Conservation (phyloP, 2,113 vertebrate genomes). For the Coreoperca whiteheadi region DNA sequence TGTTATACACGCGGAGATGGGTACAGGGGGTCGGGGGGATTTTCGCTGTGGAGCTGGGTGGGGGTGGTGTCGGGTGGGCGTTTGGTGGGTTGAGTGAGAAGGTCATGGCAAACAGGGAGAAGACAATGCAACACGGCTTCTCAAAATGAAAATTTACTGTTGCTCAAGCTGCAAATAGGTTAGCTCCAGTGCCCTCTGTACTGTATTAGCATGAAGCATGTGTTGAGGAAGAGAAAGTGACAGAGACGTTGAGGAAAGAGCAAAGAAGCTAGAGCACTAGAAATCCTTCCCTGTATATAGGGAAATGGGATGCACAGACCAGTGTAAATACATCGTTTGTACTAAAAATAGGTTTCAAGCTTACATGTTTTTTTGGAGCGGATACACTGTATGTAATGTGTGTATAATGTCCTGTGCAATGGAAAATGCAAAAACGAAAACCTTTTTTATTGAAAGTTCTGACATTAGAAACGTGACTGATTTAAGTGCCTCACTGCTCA, state of each 20-base stretch:
- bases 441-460: too few relatives aligned
- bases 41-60: too few relatives aligned
- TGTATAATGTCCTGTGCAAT: too few relatives aligned
- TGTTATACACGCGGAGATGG: too few relatives aligned
- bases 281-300: background rate
- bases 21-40: too few relatives aligned
- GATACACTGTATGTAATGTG: background rate
- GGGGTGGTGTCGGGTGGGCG: too few relatives aligned
- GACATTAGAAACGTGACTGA: background rate
- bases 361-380: background rate
- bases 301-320: background rate
- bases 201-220: slow-evolving; percentile 56
- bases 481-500: background rate
- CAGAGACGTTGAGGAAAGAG: background rate
- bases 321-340: background rate
- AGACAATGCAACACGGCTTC: slow-evolving; percentile 72
- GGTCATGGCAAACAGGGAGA: slow-evolving; percentile 51
- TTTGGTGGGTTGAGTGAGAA: too few relatives aligned
- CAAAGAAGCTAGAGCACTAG: background rate
- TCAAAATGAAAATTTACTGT: slow-evolving; percentile 76
- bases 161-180: slow-evolving; percentile 65
- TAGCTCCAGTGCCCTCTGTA: slow-evolving; percentile 51
- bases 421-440: too few relatives aligned
- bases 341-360: background rate
- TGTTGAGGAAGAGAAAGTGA: background rate